These are phyloP conservation scores for Clamator glandarius DNA, from an alignment of 2,797 vertebrate species.

Conservation along the genomic window DNA sequence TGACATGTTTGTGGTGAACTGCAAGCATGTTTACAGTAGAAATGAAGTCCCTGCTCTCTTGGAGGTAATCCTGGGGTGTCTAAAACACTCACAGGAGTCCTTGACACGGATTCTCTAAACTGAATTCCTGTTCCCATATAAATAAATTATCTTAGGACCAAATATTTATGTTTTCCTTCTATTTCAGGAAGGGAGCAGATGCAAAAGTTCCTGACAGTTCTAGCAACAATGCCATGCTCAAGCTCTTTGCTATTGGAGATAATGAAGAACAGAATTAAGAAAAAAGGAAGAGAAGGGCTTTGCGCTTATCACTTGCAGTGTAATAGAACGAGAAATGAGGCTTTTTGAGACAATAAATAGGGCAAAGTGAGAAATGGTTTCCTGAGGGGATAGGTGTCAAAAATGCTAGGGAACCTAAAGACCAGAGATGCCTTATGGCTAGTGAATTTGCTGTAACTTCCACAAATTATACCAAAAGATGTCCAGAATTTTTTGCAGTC, in stretches of 20 bases:
- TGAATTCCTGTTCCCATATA: slow-evolving; percentile 10
- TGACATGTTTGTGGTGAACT: slow-evolving; percentile 51
- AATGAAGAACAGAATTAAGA: not conserved
- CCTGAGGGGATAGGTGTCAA: slow-evolving; percentile 14
- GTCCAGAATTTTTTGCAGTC: slow-evolving; percentile 36
- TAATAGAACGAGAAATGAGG: not conserved
- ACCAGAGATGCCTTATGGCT: slow-evolving; percentile 48
- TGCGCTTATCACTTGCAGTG: not conserved
- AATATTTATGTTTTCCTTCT: slow-evolving; percentile 22
- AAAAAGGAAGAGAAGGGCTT: not conserved
- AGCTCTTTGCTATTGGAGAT: not conserved
- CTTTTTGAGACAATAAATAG: slow-evolving; percentile 18
- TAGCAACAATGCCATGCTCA: not conserved
- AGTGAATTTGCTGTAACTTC: slow-evolving; percentile 13
- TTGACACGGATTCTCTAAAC: slow-evolving; percentile 38
- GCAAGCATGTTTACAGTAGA: slow-evolving; percentile 4
- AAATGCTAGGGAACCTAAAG: slow-evolving; percentile 45
- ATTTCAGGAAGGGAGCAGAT: slow-evolving; percentile 15
- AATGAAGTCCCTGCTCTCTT: slow-evolving; percentile 51
- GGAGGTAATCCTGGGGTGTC: slow-evolving; percentile 27
- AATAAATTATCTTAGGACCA: slow-evolving; percentile 37
- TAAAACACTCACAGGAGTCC: slow-evolving; percentile 39
- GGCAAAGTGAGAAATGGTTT: not conserved
- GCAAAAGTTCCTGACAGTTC: slow-evolving; percentile 7
- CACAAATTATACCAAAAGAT: not conserved